Conservation (phyloP, 1,140 invertebrate genomes). For the Triops longicaudatus region DNA sequence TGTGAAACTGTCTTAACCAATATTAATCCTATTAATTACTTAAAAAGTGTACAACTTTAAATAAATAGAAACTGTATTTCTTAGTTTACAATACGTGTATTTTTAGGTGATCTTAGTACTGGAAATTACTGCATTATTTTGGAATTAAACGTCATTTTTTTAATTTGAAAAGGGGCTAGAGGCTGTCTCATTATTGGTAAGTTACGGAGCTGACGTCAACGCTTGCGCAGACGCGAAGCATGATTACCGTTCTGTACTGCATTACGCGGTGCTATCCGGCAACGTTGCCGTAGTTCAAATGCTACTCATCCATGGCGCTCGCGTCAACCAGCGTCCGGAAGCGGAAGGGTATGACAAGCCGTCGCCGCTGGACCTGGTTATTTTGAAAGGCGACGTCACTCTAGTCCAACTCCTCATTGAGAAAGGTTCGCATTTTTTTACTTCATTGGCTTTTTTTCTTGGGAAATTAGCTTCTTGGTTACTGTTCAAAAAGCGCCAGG, state of each 20-base stretch:
- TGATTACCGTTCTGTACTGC: constrained; percentile 71
- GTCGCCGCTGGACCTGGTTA: constrained; percentile 71
- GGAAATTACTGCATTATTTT: too few species aligned
- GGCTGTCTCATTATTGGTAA: constrained; percentile 63
- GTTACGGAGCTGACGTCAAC: constrained; percentile 70
- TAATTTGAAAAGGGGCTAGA: constrained; percentile 55
- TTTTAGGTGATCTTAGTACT: too few species aligned
- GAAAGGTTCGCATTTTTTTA: constrained; percentile 48
- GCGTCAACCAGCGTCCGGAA: constrained; percentile 52
- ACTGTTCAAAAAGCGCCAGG: too few species aligned
- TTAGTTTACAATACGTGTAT: too few species aligned
- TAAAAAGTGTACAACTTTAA: background rate
- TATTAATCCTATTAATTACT: too few species aligned
- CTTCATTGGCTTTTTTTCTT: too few species aligned
- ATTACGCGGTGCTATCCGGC: constrained; percentile 75
- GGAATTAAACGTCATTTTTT: background rate
- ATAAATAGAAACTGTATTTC: too few species aligned
- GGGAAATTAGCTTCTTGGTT: constrained; percentile 13
- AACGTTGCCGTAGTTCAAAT: constrained; percentile 68
- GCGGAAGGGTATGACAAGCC: constrained; percentile 48
- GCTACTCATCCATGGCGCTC: constrained; percentile 70
- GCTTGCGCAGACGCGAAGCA: constrained; percentile 68
- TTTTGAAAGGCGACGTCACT: constrained; percentile 65
- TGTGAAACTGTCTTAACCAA: too few species aligned
- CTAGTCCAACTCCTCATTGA: constrained; percentile 59